phyloP scores from a whole-genome alignment of 2,797 vertebrate species.

The Tragelaphus oryx region DNA sequence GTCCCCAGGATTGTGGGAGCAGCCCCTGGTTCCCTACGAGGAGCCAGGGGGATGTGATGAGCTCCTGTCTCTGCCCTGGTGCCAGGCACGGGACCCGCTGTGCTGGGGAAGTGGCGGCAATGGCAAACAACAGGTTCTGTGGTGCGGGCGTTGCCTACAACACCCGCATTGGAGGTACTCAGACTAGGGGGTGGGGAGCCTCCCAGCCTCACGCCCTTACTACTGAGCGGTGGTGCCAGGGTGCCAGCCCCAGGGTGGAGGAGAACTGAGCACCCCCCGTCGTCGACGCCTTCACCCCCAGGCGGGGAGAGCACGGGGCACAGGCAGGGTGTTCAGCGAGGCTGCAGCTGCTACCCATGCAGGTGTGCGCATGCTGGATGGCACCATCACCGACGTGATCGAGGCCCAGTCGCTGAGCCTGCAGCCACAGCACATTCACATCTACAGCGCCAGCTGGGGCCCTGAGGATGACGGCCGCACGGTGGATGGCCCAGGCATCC shows the following conservation, averaged over 20 bases:
- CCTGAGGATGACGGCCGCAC: constrained; percentile 90
- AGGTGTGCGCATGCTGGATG: constrained; percentile 94
- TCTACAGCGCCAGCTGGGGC: constrained; percentile 96
- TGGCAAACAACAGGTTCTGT: constrained; percentile 87
- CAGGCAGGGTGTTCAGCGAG: neutral
- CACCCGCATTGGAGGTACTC: constrained; percentile 88
- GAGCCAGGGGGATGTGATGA: fast-evolving
- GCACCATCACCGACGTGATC: constrained; percentile 87
- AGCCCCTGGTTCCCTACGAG: constrained; percentile 73
- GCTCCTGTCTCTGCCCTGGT: neutral
- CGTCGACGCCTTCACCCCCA: neutral
- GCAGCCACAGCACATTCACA: constrained; percentile 88
- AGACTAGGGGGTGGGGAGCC: neutral
- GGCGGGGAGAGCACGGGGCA: neutral
- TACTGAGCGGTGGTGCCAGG: neutral
- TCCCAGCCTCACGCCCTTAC: neutral
- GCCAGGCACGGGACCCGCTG: constrained; percentile 92
- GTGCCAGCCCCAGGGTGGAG: neutral
- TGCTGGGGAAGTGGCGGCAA: constrained; percentile 90
- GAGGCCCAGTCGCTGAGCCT: constrained; percentile 91
- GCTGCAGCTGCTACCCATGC: neutral
- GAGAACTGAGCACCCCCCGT: neutral
- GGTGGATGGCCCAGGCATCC: constrained; percentile 87
- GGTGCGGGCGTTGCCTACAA: constrained; percentile 88
- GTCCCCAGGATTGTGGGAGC: fast-evolving